A percentile compares a stretch with the other conserved stretches of the same genome.
phyloP scores from a whole-genome alignment of 2,888 invertebrate genomes.

The Caenorhabditis angaria region DNA sequence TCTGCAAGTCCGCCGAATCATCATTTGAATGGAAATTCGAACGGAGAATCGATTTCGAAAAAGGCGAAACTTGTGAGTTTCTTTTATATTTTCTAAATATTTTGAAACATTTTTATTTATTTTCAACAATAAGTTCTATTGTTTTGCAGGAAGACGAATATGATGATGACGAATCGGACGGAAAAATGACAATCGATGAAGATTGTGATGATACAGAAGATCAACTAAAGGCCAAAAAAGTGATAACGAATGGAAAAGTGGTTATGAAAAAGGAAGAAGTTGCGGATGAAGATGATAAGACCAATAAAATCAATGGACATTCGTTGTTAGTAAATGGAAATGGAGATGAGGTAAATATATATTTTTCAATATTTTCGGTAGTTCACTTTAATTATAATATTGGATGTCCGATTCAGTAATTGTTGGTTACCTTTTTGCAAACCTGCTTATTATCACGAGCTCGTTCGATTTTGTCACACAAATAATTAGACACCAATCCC shows the following conservation, averaged over 20 bases:
- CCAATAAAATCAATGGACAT: not conserved
- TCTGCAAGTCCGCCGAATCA: constrained; percentile 26
- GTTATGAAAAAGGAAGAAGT: not conserved
- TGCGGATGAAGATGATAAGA: not conserved
- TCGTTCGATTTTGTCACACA: too few relatives aligned
- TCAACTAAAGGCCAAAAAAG: constrained; percentile 6
- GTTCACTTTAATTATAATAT: too few relatives aligned
- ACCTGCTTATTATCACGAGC: too few relatives aligned
- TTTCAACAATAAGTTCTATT: not conserved
- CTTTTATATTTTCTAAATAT: not conserved
- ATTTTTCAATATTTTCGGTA: too few relatives aligned
- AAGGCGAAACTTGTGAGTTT: constrained; percentile 7
- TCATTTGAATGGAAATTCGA: constrained; percentile 7
- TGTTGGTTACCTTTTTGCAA: too few relatives aligned
- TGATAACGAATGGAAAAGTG: constrained; percentile 7
- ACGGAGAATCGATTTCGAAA: not conserved
- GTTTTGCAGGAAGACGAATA: constrained; percentile 8
- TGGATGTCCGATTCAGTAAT: too few relatives aligned
- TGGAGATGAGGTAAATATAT: not conserved
- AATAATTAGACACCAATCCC: too few relatives aligned
- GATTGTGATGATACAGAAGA: constrained; percentile 31
- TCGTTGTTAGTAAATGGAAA: too few relatives aligned
- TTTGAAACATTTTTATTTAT: not conserved
- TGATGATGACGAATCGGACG: constrained; percentile 25
- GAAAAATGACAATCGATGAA: constrained; percentile 33